Evolutionary conservation across 2,797 vertebrate species (phyloP).

Genomic region (Pampus argenteus): DNA sequence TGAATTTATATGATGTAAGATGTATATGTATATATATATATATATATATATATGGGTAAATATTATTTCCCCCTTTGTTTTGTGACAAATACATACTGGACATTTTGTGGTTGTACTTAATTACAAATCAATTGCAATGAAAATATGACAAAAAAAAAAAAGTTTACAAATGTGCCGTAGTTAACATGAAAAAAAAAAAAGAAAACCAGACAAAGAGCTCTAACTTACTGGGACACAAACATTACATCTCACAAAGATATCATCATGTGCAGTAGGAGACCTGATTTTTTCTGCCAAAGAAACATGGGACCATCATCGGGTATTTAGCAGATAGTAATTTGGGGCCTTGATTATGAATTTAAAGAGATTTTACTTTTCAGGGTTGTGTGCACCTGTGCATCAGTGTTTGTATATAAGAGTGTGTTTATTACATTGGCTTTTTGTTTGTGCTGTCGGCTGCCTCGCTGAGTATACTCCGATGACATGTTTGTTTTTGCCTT

Average conservation of each 20-base stretch:
- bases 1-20: no score
- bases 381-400: constrained; percentile 1
- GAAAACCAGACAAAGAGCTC: background rate
- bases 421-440: constrained; percentile 5
- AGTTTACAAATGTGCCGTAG: no score
- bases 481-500: constrained; percentile 16
- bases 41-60: no score
- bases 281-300: constrained; percentile 10
- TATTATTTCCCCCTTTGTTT: no score
- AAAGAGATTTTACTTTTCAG: constrained; percentile 12
- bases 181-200: constrained; percentile 3
- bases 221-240: background rate
- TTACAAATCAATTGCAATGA: no score
- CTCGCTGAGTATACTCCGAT: constrained; percentile 14
- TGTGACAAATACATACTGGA: no score
- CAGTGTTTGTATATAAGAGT: background rate
- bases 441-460: background rate
- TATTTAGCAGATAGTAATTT: background rate
- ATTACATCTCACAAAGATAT: constrained; percentile 1
- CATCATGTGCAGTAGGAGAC: background rate
- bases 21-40: no score
- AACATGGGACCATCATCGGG: background rate
- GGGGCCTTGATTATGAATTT: constrained; percentile 9
- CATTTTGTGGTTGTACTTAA: no score
- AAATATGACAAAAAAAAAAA: no score